phyloP scores from a whole-genome alignment of 2,113 vertebrate species.

The Pantherophis guttatus region DNA sequence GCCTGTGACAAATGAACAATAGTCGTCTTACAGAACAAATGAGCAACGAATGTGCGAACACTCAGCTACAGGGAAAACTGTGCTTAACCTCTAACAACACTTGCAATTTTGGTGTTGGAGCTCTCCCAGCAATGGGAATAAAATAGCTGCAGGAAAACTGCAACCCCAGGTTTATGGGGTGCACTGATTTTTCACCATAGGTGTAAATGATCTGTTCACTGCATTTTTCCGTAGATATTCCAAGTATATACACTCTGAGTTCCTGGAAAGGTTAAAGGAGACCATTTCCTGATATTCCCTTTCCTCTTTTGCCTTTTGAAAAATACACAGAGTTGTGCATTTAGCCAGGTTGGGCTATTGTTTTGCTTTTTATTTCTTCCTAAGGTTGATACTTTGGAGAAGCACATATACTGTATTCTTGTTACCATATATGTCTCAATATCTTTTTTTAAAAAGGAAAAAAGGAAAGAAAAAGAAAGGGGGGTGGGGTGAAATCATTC shows the following conservation, averaged over 20 bases:
- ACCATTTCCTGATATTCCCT: slow-evolving; percentile 44
- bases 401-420: slow-evolving; percentile 56
- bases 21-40: neutral
- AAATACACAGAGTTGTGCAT: slow-evolving; percentile 44
- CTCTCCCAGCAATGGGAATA: neutral
- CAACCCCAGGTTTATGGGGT: neutral
- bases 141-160: neutral
- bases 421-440: slow-evolving; percentile 73
- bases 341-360: slow-evolving; percentile 35
- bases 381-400: slow-evolving; percentile 54
- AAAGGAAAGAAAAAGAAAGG: slow-evolving; percentile 47
- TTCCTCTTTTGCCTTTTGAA: slow-evolving; percentile 51
- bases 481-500: slow-evolving; percentile 70
- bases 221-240: neutral
- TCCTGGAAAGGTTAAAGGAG: slow-evolving; percentile 64
- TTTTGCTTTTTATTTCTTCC: slow-evolving; percentile 34
- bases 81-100: neutral
- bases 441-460: slow-evolving; percentile 37
- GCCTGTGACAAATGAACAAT: neutral
- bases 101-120: neutral
- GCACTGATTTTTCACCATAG: neutral
- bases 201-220: neutral
- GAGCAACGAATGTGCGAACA: neutral
- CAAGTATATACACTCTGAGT: slow-evolving; percentile 13
- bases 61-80: neutral